Evolutionary conservation across 2,113 vertebrate genomes (phyloP).

Genomic region (Pedionomus torquatus): DNA sequence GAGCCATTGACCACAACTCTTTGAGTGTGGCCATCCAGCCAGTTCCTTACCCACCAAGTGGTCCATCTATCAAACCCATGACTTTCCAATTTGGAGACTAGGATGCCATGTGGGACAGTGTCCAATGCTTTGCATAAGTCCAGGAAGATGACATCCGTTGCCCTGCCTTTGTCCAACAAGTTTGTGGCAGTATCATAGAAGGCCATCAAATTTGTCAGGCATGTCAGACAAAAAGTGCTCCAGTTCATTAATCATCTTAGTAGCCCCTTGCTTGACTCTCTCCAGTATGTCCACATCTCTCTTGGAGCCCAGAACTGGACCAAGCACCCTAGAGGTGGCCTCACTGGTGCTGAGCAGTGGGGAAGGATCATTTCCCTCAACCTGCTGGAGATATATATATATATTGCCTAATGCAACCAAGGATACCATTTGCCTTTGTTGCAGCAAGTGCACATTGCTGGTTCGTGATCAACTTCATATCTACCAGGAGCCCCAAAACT

Average conservation of each 20-base stretch:
- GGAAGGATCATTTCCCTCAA: neutral
- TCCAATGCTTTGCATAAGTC: too few relatives aligned
- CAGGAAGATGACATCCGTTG: too few relatives aligned
- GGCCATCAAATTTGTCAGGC: too few relatives aligned
- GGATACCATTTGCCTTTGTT: neutral
- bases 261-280: neutral
- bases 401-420: neutral
- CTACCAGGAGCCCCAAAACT: neutral
- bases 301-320: neutral
- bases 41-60: too few relatives aligned
- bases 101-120: too few relatives aligned
- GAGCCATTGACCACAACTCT: too few relatives aligned
- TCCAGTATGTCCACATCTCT: neutral
- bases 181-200: too few relatives aligned
- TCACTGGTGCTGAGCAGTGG: neutral
- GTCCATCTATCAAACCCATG: too few relatives aligned
- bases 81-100: too few relatives aligned
- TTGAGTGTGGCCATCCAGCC: too few relatives aligned
- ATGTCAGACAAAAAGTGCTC: too few relatives aligned
- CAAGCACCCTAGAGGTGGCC: rapidly evolving
- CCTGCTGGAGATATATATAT: neutral
- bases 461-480: neutral
- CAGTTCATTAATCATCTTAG: neutral
- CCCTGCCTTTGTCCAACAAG: too few relatives aligned
- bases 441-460: neutral